A percentile compares a stretch with the other conserved stretches of the same genome.
Conservation (phyloP, 1,140 invertebrate genomes). For the Drosophila grimshawi region DNA sequence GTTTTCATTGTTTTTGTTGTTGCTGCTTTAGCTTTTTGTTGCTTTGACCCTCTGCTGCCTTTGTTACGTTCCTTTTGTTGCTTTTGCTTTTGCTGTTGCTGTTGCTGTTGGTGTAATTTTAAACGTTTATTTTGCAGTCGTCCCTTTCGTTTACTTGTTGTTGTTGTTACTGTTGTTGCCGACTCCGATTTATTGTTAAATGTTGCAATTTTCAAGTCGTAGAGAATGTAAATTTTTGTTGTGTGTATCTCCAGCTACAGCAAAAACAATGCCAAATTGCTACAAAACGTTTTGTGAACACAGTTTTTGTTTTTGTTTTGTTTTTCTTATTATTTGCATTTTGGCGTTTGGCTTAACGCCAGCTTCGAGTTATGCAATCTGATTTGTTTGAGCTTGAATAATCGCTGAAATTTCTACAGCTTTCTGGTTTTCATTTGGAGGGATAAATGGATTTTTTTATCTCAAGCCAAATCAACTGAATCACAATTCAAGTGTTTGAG, state of each 20-base stretch:
- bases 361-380: slow-evolving; percentile 62
- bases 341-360: slow-evolving; percentile 39
- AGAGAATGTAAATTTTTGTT: slow-evolving; percentile 62
- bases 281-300: slow-evolving; percentile 49
- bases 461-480: slow-evolving; percentile 49
- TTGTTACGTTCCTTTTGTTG: slow-evolving; percentile 47
- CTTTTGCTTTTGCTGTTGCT: slow-evolving; percentile 14
- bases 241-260: slow-evolving; percentile 1
- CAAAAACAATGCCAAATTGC: slow-evolving; percentile 53
- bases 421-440: slow-evolving; percentile 13
- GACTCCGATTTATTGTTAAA: slow-evolving; percentile 58
- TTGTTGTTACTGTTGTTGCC: slow-evolving; percentile 5
- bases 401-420: slow-evolving; percentile 31
- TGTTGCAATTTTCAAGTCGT: slow-evolving; percentile 78
- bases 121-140: slow-evolving; percentile 42
- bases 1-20: slow-evolving; percentile 25
- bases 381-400: slow-evolving; percentile 54
- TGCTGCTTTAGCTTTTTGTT: slow-evolving; percentile 12
- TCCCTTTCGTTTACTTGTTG: background rate
- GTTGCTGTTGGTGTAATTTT: slow-evolving; percentile 26
- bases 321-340: slow-evolving; percentile 15
- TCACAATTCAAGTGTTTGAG: background rate
- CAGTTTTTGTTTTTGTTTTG: slow-evolving; percentile 17
- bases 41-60: slow-evolving; percentile 63
- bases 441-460: background rate